These are phyloP conservation scores for Leucosticte australis DNA, from an alignment of 2,113 vertebrate genomes.

Conservation along the genomic window DNA sequence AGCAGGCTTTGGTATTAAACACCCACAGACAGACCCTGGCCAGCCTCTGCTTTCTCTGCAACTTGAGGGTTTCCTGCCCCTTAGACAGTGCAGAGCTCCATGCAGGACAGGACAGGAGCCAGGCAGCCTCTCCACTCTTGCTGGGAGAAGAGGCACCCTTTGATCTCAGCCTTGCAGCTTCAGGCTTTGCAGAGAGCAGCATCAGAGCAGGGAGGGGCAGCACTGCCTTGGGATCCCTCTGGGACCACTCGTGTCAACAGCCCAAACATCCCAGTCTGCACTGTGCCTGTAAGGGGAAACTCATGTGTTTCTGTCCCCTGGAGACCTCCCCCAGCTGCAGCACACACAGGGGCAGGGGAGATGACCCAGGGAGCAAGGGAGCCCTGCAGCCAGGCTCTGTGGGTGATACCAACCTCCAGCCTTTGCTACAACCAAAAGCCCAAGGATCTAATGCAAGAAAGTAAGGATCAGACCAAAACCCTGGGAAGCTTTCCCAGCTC, in stretches of 20 bases:
- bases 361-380: rapidly evolving
- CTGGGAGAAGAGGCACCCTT: neutral
- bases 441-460: neutral
- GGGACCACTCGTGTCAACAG: neutral
- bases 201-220: neutral
- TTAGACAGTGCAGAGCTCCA: neutral
- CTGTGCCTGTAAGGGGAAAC: neutral
- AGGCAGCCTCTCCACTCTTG: neutral
- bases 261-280: neutral
- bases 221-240: neutral
- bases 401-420: neutral
- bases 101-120: neutral
- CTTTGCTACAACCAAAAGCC: neutral
- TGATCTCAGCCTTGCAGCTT: neutral
- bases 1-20: neutral
- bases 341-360: neutral
- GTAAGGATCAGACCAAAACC: neutral
- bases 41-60: neutral
- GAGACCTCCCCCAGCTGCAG: neutral
- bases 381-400: neutral
- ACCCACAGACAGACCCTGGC: neutral
- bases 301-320: neutral
- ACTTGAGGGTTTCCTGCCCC: neutral
- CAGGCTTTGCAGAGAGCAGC: neutral
- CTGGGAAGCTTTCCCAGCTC: neutral